Conservation (phyloP, 2,888 invertebrate species). For the Pinctada fucata region DNA sequence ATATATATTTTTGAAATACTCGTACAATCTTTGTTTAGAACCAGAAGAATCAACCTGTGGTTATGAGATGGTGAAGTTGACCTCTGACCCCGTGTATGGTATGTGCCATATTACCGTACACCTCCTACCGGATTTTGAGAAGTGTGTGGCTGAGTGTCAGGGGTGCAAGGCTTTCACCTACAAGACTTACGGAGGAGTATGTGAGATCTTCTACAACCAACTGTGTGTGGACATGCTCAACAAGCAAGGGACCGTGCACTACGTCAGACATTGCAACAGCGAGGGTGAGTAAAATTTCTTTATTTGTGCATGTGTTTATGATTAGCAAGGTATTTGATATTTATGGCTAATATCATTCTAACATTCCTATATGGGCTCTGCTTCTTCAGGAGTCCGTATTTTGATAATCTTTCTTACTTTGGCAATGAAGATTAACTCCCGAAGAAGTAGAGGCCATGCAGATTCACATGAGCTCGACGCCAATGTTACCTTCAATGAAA, state of each 20-base stretch:
- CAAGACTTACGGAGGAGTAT: constrained; percentile 20
- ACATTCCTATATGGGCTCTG: too few species aligned
- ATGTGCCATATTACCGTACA: constrained; percentile 31
- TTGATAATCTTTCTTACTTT: too few species aligned
- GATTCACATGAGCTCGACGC: too few species aligned
- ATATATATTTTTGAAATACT: too few species aligned
- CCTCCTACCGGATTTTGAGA: constrained; percentile 9
- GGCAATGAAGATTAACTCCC: too few species aligned
- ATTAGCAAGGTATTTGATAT: too few species aligned
- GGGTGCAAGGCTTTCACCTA: constrained; percentile 39
- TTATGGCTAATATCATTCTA: too few species aligned
- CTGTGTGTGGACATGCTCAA: constrained; percentile 37
- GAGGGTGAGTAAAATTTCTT: constrained; percentile 12
- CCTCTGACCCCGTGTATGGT: constrained; percentile 27
- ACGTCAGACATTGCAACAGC: constrained; percentile 31
- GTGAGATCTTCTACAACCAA: constrained; percentile 31
- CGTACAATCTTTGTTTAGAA: neutral
- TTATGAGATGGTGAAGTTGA: constrained; percentile 30
- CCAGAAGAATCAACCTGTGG: constrained; percentile 15
- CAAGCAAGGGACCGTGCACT: constrained; percentile 32
- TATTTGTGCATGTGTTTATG: too few species aligned
- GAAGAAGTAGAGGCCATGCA: too few species aligned
- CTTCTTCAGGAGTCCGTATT: too few species aligned
- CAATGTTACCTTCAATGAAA: too few species aligned
- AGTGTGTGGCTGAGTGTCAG: constrained; percentile 21